phyloP scores from a whole-genome alignment of 2,888 invertebrate species.

The Ophioninae sp. region DNA sequence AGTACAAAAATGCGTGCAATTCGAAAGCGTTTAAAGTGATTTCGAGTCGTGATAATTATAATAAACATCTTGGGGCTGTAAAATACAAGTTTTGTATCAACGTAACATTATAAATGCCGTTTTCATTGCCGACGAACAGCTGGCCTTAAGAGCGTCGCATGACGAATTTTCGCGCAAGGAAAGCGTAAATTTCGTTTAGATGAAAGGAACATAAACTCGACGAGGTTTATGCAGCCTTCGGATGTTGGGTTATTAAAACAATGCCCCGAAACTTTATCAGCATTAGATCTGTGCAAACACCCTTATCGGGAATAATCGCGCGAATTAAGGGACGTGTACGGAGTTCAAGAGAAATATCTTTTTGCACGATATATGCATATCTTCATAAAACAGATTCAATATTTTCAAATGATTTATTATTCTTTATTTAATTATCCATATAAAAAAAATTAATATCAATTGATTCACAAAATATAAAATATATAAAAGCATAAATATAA shows the following conservation, averaged over 20 bases:
- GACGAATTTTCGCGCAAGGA: slow-evolving; percentile 71
- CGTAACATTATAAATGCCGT: slow-evolving; percentile 72
- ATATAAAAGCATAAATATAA: too few species aligned
- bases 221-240: slow-evolving; percentile 66
- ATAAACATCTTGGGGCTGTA: neutral
- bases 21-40: too few species aligned
- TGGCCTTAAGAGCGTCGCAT: slow-evolving; percentile 75
- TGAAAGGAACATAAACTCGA: slow-evolving; percentile 63
- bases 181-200: slow-evolving; percentile 66
- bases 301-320: neutral
- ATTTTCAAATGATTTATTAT: too few species aligned
- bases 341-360: too few species aligned
- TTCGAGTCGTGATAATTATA: neutral
- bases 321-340: neutral
- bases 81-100: slow-evolving; percentile 26
- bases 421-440: too few species aligned
- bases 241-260: slow-evolving; percentile 62
- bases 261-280: slow-evolving; percentile 8
- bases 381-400: too few species aligned
- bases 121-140: slow-evolving; percentile 74
- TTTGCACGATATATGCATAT: too few species aligned
- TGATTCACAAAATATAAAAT: too few species aligned
- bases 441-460: too few species aligned
- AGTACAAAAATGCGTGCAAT: neutral
- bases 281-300: slow-evolving; percentile 2